Base-by-base conservation (phyloP, 2,888 invertebrate genomes). In the Drosophila antonietae region DNA sequence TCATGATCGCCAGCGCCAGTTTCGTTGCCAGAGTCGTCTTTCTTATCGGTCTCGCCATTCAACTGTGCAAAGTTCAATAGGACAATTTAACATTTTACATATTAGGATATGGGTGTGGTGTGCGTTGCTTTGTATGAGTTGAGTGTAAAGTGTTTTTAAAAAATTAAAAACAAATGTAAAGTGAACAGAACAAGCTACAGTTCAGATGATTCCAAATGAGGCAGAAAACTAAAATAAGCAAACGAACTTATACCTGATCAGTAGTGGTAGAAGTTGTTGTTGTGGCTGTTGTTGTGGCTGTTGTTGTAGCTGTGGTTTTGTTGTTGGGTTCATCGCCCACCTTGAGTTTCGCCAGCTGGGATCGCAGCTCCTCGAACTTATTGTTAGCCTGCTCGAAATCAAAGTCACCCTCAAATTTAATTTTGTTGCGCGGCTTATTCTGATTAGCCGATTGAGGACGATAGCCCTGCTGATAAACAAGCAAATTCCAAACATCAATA, bases 341-440 rank as follows among this genome's bases (percentile, higher is more conserved):
- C 93, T 97, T 97, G 55, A 96, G 94, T 94, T 98, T 98, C 67
- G 96, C 95, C 72, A 99, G 94, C 92, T 98, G 96, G 89, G 94
- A 96, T 87, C 96, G 95, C 68, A 99, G 94, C 93, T 98, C 98
- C 90, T 98, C 97, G 93, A 99, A 99, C 93, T 99, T 96, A 46
- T 97, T 98, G 93, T 99, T 99, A 68, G 99, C 98, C 93, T 98
- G 97, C 93, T 99, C 99, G 92, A 99, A 99, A 93, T 99, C 99
- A 91, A 98, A 99, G 91, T 99, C 99, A 85, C 96, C 97, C 81
- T 98, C 98, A 93, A 98, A 99, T 93, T 98, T 98, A 79, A 98
- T 95, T 15, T 94, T 86, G 93, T 92, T 93, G 43, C 91, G 91
- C 56, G 89, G 86, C 93, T 94, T 68, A 93, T 94, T 83, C 79